Percentiles rank a stretch among this genome's conserved stretches.
These are phyloP conservation scores for Andrena cerasifolii DNA, from an alignment of 1,140 invertebrate genomes.

Conservation along the genomic window DNA sequence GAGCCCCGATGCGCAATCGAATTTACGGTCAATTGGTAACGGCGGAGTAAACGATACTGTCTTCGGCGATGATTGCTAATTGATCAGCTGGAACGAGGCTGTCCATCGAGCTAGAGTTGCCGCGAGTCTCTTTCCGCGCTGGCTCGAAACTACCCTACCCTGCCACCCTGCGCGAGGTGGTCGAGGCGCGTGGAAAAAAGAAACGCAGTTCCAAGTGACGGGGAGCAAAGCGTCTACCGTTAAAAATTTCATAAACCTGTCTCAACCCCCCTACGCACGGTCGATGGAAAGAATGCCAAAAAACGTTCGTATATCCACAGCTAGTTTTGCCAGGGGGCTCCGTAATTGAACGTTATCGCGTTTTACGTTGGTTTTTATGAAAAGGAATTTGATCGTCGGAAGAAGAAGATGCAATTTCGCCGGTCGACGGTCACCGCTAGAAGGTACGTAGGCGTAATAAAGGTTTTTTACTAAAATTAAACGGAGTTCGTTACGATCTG, in stretches of 20 bases:
- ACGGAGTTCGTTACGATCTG: conserved; percentile 57
- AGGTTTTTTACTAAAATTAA: conserved; percentile 64
- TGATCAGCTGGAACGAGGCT: conserved; percentile 30
- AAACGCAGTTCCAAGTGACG: background rate
- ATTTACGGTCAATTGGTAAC: conserved; percentile 73
- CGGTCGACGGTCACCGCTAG: conserved; percentile 32
- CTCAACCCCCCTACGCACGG: background rate
- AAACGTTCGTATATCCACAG: conserved; percentile 50
- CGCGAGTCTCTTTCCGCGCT: conserved; percentile 7
- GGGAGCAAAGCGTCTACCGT: background rate
- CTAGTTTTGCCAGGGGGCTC: conserved; percentile 18
- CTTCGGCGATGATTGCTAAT: conserved; percentile 62
- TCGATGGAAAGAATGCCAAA: conserved; percentile 24
- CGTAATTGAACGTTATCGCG: conserved; percentile 55
- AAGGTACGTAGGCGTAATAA: conserved; percentile 48
- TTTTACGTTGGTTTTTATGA: conserved; percentile 54
- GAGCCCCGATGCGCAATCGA: conserved; percentile 72
- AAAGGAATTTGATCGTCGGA: conserved; percentile 47
- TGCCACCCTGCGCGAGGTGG: no score
- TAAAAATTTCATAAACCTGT: conserved; percentile 48
- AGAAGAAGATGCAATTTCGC: conserved; percentile 50
- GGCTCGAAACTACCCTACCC: background rate
- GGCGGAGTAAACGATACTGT: conserved; percentile 70
- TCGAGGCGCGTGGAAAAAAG: background rate
- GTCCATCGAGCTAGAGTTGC: background rate